phyloP scores from a whole-genome alignment of 2,113 vertebrate genomes.

The Otolemur garnettii region DNA sequence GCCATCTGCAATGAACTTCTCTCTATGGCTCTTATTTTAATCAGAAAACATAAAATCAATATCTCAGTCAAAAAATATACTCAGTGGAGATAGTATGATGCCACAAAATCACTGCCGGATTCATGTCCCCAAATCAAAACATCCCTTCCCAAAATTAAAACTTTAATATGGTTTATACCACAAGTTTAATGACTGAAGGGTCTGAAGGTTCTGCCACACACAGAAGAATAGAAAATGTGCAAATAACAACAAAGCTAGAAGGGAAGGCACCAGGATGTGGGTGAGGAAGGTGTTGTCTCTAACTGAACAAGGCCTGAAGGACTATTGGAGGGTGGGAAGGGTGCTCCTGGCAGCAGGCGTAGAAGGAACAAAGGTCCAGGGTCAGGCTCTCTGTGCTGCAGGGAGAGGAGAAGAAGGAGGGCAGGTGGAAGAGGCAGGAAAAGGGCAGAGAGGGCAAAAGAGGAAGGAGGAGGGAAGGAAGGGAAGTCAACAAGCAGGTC shows the following conservation, averaged over 20 bases:
- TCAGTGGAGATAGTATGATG: not conserved
- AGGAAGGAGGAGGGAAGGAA: not conserved
- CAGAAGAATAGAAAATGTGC: not conserved
- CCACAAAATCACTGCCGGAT: not conserved
- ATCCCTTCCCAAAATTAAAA: not conserved
- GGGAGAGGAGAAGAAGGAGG: not conserved
- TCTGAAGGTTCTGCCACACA: not conserved
- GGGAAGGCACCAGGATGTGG: no score
- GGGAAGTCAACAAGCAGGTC: not conserved
- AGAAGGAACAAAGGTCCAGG: not conserved
- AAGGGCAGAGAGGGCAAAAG: no score
- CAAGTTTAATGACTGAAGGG: not conserved
- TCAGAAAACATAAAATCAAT: not conserved
- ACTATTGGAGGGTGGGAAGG: not conserved
- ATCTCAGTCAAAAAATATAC: not conserved
- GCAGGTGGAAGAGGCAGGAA: no score
- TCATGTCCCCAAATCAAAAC: not conserved
- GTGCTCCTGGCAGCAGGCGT: no score
- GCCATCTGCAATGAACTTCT: not conserved
- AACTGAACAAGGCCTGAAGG: not conserved
- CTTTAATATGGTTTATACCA: not conserved
- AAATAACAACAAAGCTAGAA: no score
- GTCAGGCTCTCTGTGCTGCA: not conserved
- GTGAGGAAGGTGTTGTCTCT: rapidly evolving
- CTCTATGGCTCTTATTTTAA: not conserved